phyloP scores from a whole-genome alignment of 2,888 invertebrate species.

The Watsonalla cultraria region DNA sequence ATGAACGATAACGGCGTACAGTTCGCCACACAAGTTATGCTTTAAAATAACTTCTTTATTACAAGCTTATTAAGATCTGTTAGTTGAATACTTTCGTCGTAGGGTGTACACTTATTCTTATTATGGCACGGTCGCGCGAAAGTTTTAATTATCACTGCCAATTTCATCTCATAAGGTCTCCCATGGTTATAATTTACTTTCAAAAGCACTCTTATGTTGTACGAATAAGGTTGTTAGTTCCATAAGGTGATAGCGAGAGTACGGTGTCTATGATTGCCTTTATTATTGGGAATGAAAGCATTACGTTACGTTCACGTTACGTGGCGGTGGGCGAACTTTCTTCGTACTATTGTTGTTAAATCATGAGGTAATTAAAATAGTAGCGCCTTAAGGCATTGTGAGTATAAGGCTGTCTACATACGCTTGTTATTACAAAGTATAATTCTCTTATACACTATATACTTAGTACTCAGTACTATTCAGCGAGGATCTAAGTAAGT shows the following conservation, averaged over 20 bases:
- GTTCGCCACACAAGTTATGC: conserved; percentile 2
- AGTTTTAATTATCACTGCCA: conserved; percentile 59
- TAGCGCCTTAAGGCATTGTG: conserved; percentile 21
- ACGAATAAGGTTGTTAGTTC: conserved; percentile 14
- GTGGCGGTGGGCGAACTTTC: conserved; percentile 51
- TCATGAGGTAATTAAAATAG: conserved; percentile 51
- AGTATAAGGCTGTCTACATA: conserved; percentile 8
- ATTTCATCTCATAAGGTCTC: conserved; percentile 29
- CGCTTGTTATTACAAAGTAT: not conserved
- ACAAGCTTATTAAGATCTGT: not conserved
- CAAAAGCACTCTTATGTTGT: conserved; percentile 8
- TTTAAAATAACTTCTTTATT: not conserved
- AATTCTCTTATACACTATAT: too few relatives aligned
- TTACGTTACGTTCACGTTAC: conserved; percentile 50
- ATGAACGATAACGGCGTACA: conserved; percentile 26
- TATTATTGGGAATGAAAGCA: conserved; percentile 34
- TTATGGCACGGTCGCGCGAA: conserved; percentile 44
- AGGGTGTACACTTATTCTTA: conserved; percentile 25
- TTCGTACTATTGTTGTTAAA: conserved; percentile 47
- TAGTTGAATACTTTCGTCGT: conserved; percentile 9
- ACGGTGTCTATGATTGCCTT: conserved; percentile 8
- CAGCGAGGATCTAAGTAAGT: too few relatives aligned
- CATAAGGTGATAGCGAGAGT: not conserved
- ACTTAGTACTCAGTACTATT: too few relatives aligned
- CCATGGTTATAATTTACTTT: conserved; percentile 8